Evolutionary conservation across 2,888 invertebrate species (phyloP).

Genomic region (Iselma pallidipennis): DNA sequence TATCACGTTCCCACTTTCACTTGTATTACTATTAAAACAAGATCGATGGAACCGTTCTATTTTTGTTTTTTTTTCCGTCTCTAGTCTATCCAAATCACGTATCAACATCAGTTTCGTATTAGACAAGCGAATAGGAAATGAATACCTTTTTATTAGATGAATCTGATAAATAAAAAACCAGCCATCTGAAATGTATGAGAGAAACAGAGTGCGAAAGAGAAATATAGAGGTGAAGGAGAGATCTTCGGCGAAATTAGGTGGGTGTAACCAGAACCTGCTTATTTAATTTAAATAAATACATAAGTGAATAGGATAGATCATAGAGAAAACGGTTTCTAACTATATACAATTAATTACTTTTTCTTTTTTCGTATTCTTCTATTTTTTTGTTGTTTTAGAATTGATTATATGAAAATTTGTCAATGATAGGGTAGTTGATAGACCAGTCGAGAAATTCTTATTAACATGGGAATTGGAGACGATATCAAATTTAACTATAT

Average conservation of each 20-base stretch:
- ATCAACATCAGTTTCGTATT: conserved; percentile 10
- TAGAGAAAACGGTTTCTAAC: conserved; percentile 13
- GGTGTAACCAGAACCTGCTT: conserved; percentile 21
- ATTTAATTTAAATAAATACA: conserved; percentile 27
- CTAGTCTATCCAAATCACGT: conserved; percentile 10
- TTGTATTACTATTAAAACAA: conserved; percentile 5
- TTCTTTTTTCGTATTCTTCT: neutral
- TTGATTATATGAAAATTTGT: neutral
- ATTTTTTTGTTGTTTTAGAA: neutral
- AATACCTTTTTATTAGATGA: conserved; percentile 13
- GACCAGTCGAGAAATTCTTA: conserved; percentile 5
- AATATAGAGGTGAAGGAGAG: neutral
- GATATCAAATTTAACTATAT: conserved; percentile 24
- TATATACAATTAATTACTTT: conserved; percentile 13
- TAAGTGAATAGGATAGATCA: conserved; percentile 17
- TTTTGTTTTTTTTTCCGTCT: too few relatives aligned
- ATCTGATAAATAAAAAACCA: neutral
- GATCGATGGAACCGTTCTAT: conserved; percentile 9
- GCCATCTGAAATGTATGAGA: neutral
- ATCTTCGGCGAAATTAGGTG: conserved; percentile 19
- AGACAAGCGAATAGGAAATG: conserved; percentile 10
- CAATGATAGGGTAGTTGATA: neutral
- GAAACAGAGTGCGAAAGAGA: conserved; percentile 3
- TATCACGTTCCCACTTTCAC: conserved; percentile 25
- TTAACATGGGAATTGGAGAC: neutral